These are phyloP conservation scores for Potorous gilbertii DNA, from an alignment of 2,797 vertebrate genomes.

Conservation along the genomic window DNA sequence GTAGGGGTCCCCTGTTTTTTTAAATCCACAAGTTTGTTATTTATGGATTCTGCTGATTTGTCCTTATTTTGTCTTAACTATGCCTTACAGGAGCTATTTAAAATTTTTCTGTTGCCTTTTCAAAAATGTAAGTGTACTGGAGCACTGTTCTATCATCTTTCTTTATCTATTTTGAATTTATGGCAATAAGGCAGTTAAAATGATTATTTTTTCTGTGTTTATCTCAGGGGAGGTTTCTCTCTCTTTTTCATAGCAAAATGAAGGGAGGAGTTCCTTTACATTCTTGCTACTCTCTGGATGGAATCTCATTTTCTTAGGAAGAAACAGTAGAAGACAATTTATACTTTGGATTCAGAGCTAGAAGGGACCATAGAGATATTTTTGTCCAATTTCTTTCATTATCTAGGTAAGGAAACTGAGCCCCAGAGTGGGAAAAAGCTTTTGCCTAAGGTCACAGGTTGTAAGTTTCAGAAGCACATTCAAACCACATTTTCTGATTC, in stretches of 20 bases:
- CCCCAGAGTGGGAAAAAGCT: neutral
- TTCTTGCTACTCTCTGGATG: neutral
- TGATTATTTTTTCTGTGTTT: neutral
- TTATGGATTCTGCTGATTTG: neutral
- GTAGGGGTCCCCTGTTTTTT: neutral
- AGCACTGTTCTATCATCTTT: neutral
- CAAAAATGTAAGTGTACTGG: neutral
- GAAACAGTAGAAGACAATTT: neutral
- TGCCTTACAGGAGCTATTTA: neutral
- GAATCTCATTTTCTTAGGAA: neutral
- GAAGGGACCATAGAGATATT: neutral
- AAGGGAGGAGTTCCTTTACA: neutral
- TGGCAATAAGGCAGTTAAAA: neutral
- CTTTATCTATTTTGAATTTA: neutral
- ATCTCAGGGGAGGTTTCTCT: neutral
- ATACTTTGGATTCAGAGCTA: neutral
- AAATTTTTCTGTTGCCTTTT: neutral
- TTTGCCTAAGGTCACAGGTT: neutral
- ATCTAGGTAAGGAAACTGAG: neutral
- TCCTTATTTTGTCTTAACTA: neutral
- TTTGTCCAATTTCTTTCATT: neutral
- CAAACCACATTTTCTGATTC: too few species aligned
- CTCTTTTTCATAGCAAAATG: neutral
- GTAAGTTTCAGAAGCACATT: too few species aligned
- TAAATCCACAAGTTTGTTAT: neutral